A percentile compares a stretch with the other conserved stretches of the same genome.
phyloP scores from a whole-genome alignment of 2,113 vertebrate genomes.

The Kryptolebias marmoratus region DNA sequence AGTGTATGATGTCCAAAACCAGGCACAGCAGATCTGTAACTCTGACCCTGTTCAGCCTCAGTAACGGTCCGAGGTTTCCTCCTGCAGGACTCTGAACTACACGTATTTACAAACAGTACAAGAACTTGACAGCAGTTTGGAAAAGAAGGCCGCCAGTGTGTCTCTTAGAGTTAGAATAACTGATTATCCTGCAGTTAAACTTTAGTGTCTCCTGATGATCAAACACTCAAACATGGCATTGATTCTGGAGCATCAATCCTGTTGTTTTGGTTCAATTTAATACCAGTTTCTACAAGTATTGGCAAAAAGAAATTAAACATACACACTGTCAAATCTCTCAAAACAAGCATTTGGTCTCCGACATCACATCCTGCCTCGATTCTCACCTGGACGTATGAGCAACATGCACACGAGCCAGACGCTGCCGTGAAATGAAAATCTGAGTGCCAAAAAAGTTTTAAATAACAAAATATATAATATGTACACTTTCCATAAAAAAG shows the following conservation, averaged over 20 bases:
- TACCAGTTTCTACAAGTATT: not conserved
- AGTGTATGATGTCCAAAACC: slow-evolving; percentile 65
- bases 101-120: slow-evolving; percentile 57
- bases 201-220: not conserved
- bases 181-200: not conserved
- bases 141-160: slow-evolving; percentile 35
- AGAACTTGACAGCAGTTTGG: slow-evolving; percentile 60
- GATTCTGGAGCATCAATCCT: not conserved
- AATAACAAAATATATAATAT: slow-evolving; percentile 79
- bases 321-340: slow-evolving; percentile 22
- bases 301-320: not conserved
- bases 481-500: slow-evolving; percentile 62
- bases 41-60: slow-evolving; percentile 42
- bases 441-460: slow-evolving; percentile 67
- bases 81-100: slow-evolving; percentile 51
- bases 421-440: slow-evolving; percentile 34
- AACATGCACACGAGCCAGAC: slow-evolving; percentile 38
- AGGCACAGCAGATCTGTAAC: slow-evolving; percentile 63
- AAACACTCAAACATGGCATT: not conserved
- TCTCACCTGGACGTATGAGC: slow-evolving; percentile 36
- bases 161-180: not conserved
- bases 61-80: slow-evolving; percentile 29
- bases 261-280: slow-evolving; percentile 3
- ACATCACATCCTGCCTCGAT: slow-evolving; percentile 17
- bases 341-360: slow-evolving; percentile 34